Evolutionary conservation across 2,797 vertebrate genomes (phyloP).

Genomic region (Catostomus latipinnis): DNA sequence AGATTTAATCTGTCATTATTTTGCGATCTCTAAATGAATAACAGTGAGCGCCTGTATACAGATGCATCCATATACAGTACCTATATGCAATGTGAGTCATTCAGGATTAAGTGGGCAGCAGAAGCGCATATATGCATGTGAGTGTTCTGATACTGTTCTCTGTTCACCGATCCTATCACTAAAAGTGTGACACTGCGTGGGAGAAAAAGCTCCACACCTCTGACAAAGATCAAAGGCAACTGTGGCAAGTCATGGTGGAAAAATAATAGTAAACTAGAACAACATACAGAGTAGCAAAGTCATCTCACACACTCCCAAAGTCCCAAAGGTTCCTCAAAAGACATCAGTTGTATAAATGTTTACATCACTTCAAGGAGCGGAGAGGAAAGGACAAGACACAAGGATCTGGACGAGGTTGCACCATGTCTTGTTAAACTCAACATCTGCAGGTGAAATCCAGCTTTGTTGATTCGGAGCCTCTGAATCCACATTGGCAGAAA

Average conservation of each 20-base stretch:
- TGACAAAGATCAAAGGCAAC: not conserved
- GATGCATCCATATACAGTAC: not conserved
- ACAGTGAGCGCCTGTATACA: not conserved
- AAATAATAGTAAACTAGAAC: conserved; percentile 10
- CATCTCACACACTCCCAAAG: conserved; percentile 22
- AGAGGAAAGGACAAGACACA: not conserved
- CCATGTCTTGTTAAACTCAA: conserved; percentile 21
- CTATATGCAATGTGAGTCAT: conserved; percentile 26
- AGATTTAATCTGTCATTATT: not conserved
- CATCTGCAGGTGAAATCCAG: conserved; percentile 10
- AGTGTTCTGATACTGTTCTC: not conserved
- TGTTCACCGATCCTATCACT: not conserved
- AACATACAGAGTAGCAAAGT: not conserved
- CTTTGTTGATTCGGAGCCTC: conserved; percentile 19
- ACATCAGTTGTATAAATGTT: not conserved
- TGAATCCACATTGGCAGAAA: conserved; percentile 8
- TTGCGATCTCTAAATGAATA: not conserved
- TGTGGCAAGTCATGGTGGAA: not conserved
- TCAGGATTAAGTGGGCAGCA: conserved; percentile 16
- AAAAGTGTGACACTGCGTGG: not conserved
- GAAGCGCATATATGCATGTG: conserved; percentile 11
- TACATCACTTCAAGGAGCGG: conserved; percentile 1
- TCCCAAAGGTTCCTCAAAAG: not conserved
- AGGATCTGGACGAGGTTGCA: not conserved
- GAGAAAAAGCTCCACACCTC: not conserved